Evolutionary conservation across 2,888 invertebrate genomes (phyloP), one percentile per base, ranked within the genome.

Genomic region (Thyatira batis): DNA sequence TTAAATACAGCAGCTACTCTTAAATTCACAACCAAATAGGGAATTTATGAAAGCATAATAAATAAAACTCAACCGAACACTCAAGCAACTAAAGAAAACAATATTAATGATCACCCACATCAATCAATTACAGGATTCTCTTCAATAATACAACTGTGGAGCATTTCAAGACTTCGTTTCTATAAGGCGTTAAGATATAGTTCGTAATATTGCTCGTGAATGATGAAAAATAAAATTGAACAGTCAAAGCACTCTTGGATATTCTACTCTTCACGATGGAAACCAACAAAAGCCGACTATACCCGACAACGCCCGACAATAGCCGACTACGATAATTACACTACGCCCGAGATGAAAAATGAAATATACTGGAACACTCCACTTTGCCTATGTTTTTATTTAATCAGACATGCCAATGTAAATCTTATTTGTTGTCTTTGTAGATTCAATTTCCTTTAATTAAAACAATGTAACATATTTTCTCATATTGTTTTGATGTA

Each of bases 321-420:
- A 44, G 44, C 45, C 48, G 23, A 51, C 33, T 25, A 52, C 52
- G 52, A 46, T 55, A 55, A 55, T 52, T 55, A 55, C 51, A 45
- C 20, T 49, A 27, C 25, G 51, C 39, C 43, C 27, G 44, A 10
- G 30, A 45, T 54, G 52, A 55, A 52, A 55, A 55, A 55, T 55
- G 49, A 28, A 50, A 45, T 46, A 39, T 17, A 6, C 39, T 39
- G 8, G 39, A 13, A 39, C 17, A 39, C 17, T 17, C n/a, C n/a
- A 39, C 39, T 39, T 6, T 8, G 17, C 11, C 0, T 0, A 11
- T 13, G 10, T 39, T 17, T 3, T 33, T 6, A 5, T 33, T 11
- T 13, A 11, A 33, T 4, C 13, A 33, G 13, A 33, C n/a, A 13
- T 33, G n/a, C n/a, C 13, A n/a, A 5, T 5, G 13, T 33, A 13